A percentile compares a stretch with the other conserved stretches of the same genome.
Conservation (phyloP, 2,888 invertebrate genomes). For the Lasioglossum leucozonium region DNA sequence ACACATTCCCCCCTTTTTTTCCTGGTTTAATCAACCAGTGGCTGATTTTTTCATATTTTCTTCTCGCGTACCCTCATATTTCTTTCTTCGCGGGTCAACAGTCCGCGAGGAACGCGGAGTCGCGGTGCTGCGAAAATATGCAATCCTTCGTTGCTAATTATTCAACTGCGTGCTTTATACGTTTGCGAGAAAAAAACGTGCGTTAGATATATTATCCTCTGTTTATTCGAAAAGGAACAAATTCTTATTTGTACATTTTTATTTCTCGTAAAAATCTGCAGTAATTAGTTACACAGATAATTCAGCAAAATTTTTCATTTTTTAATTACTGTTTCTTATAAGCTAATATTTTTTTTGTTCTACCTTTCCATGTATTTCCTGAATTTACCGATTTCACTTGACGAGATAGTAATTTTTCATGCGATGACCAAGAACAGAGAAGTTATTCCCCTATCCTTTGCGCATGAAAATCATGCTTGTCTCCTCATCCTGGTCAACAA, state of each 20-base stretch:
- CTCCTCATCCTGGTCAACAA: background rate
- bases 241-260: background rate
- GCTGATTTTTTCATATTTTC: conserved; percentile 36
- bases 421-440: background rate
- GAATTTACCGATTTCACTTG: background rate
- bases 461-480: background rate
- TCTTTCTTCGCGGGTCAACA: conserved; percentile 51
- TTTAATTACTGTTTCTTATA: background rate
- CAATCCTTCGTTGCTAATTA: conserved; percentile 35
- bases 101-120: conserved; percentile 44
- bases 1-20: conserved; percentile 12
- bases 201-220: background rate
- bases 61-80: conserved; percentile 27
- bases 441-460: background rate
- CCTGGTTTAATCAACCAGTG: conserved; percentile 38
- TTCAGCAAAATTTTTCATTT: background rate
- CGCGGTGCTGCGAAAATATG: conserved; percentile 7
- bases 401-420: background rate
- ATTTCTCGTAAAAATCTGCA: background rate
- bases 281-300: background rate
- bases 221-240: background rate
- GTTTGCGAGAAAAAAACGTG: background rate
- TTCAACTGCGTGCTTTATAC: background rate
- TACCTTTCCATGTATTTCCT: no score
- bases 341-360: no score